A percentile compares a stretch with the other conserved stretches of the same genome.
These are phyloP conservation scores for Clitarchus hookeri DNA, from an alignment of 2,888 invertebrate species.

Conservation along the genomic window DNA sequence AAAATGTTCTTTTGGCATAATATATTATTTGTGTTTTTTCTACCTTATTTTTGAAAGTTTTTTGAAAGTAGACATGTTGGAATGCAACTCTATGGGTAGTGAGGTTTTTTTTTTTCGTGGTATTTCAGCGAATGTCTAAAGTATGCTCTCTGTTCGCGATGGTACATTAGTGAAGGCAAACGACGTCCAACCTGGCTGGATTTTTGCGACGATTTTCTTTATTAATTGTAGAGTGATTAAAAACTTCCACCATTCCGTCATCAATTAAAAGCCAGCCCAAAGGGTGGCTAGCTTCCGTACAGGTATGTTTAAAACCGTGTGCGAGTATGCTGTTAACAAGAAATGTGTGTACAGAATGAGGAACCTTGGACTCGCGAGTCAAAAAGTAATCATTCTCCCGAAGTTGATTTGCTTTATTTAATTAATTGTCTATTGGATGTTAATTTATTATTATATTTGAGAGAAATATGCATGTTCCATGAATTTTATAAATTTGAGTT, in stretches of 20 bases:
- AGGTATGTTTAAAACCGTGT: slow-evolving; percentile 58
- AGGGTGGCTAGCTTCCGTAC: slow-evolving; percentile 71
- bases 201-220: slow-evolving; percentile 6
- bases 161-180: slow-evolving; percentile 27
- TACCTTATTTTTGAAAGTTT: too few species aligned
- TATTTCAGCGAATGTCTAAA: neutral
- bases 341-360: neutral
- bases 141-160: slow-evolving; percentile 11
- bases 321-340: neutral
- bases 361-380: neutral
- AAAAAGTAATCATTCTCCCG: too few species aligned
- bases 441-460: too few species aligned
- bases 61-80: too few species aligned
- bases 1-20: too few species aligned
- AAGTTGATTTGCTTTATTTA: too few species aligned
- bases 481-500: too few species aligned
- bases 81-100: neutral
- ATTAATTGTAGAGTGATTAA: slow-evolving; percentile 42
- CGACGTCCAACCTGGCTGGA: slow-evolving; percentile 25
- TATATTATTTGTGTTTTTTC: neutral
- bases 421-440: too few species aligned
- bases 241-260: slow-evolving; percentile 78
- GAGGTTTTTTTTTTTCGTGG: neutral
- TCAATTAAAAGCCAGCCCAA: slow-evolving; percentile 77
- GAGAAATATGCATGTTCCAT: too few species aligned